phyloP scores from a whole-genome alignment of 2,888 invertebrate genomes.

The Heliothis peltigera region DNA sequence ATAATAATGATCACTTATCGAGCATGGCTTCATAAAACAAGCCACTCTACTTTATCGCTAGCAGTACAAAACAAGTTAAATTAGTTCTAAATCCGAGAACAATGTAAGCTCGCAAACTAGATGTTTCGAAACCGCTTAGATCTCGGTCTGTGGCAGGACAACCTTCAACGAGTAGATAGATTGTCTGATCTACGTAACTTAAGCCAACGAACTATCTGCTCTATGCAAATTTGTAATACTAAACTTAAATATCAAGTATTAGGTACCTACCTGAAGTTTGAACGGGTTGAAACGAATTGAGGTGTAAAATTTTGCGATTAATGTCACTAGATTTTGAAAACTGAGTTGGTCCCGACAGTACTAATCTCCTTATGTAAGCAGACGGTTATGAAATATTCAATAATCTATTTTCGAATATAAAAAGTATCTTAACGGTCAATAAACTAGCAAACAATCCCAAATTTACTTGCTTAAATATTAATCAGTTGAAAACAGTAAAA shows the following conservation, averaged over 20 bases:
- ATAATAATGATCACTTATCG: not conserved
- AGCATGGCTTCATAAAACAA: not conserved
- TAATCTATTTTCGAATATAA: not conserved
- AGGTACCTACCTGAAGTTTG: conserved; percentile 22
- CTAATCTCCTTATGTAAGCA: not conserved
- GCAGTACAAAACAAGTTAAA: conserved; percentile 20
- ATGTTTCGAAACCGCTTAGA: conserved; percentile 62
- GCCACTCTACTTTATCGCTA: not conserved
- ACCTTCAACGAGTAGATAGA: conserved; percentile 79
- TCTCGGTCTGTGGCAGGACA: conserved; percentile 67
- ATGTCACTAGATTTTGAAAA: not conserved
- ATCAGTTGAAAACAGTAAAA: conserved; percentile 1
- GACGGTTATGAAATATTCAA: not conserved
- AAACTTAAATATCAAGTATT: conserved; percentile 50
- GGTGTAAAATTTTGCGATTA: conserved; percentile 1
- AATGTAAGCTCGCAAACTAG: conserved; percentile 38
- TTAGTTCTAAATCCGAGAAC: conserved; percentile 25
- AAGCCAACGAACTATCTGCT: conserved; percentile 71
- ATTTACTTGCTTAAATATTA: not conserved
- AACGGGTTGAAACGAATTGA: conserved; percentile 29
- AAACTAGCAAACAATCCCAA: not conserved
- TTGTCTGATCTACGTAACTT: conserved; percentile 79
- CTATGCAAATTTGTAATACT: conserved; percentile 72
- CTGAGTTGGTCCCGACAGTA: too few relatives aligned
- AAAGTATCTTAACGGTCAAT: not conserved